Percentiles rank a stretch among this genome's conserved stretches.
These are phyloP conservation scores for Daphoenositta chrysoptera DNA, from an alignment of 2,113 vertebrate genomes.

Conservation along the genomic window DNA sequence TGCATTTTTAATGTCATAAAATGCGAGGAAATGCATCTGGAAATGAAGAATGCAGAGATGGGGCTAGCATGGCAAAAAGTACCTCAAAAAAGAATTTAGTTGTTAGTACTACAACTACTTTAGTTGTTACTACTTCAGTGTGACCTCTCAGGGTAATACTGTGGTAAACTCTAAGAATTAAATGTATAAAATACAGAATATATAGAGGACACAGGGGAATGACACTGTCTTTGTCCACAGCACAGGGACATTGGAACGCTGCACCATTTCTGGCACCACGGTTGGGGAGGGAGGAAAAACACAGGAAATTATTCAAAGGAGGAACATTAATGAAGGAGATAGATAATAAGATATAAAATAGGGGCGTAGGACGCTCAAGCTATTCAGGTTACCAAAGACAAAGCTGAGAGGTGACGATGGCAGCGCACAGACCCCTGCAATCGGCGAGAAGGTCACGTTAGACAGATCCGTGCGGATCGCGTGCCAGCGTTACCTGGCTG, in stretches of 20 bases:
- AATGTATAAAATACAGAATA: background rate
- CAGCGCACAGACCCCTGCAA: background rate
- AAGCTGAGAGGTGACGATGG: background rate
- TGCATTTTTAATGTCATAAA: background rate
- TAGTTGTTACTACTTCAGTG: background rate
- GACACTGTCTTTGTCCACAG: background rate
- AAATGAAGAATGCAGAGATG: background rate
- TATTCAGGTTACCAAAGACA: background rate
- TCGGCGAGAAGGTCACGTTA: background rate
- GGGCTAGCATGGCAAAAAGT: background rate
- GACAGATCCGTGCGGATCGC: accelerated
- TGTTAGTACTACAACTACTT: background rate
- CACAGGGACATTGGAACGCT: background rate
- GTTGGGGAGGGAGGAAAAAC: background rate
- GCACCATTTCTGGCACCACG: background rate
- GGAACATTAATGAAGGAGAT: background rate
- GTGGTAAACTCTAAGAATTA: background rate
- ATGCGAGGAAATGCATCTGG: background rate
- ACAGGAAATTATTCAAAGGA: background rate
- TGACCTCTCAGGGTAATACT: background rate
- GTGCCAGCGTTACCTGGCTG: background rate
- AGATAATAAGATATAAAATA: background rate
- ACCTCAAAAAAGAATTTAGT: background rate
- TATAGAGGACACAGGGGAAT: background rate
- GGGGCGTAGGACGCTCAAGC: background rate